Evolutionary conservation across 2,888 invertebrate genomes (phyloP).

Genomic region (Junonia oenone): DNA sequence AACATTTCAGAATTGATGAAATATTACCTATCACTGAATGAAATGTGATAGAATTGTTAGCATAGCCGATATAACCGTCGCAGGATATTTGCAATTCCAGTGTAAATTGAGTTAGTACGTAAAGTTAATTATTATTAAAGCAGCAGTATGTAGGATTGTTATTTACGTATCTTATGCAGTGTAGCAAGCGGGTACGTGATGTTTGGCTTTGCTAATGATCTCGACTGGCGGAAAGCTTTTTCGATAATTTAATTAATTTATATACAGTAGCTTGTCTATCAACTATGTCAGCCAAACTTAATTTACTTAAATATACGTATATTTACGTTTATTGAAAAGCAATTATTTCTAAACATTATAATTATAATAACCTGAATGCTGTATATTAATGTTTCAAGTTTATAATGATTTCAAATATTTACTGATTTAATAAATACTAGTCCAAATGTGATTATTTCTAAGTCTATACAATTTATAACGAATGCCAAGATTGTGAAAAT

Average conservation of each 20-base stretch:
- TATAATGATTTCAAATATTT: not conserved
- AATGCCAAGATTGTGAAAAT: too few species aligned
- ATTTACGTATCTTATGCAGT: not conserved
- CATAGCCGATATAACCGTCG: slow-evolving; percentile 6
- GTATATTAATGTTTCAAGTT: not conserved
- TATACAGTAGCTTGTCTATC: not conserved
- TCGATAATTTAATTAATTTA: not conserved
- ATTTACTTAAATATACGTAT: too few species aligned
- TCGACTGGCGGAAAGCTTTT: not conserved
- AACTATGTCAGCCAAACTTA: not conserved
- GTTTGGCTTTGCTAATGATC: not conserved
- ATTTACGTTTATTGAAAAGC: too few species aligned
- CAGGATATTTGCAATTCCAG: slow-evolving; percentile 15
- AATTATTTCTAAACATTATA: too few species aligned
- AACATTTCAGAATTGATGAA: slow-evolving; percentile 16
- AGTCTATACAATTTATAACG: too few species aligned
- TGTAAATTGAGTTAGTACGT: slow-evolving; percentile 6
- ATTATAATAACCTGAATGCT: too few species aligned
- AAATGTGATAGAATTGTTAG: slow-evolving; percentile 21
- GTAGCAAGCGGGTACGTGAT: not conserved
- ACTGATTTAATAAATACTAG: too few species aligned
- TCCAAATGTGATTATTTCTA: too few species aligned
- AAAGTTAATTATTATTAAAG: slow-evolving; percentile 1
- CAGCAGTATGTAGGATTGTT: not conserved
- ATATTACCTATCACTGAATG: slow-evolving; percentile 14